phyloP scores from a whole-genome alignment of 2,888 invertebrate species.

The Rhamnusium bicolor region DNA sequence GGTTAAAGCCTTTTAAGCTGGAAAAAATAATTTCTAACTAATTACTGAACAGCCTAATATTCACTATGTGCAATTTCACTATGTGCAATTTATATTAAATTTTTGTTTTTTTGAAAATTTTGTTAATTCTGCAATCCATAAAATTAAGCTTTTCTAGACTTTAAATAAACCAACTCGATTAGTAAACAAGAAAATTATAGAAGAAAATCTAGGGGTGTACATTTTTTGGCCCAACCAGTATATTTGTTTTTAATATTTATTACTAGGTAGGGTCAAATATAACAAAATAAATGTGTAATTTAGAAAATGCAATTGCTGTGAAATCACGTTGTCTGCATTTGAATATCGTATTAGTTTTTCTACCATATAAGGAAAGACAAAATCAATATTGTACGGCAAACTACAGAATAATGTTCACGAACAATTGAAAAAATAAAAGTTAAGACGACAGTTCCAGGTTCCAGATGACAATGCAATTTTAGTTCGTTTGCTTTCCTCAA shows the following conservation, averaged over 20 bases:
- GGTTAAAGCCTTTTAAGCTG: no score
- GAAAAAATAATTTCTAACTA: no score
- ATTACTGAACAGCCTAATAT: no score
- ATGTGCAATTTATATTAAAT: no score
- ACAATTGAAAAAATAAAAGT: neutral
- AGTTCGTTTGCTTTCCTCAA: neutral
- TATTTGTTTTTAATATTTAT: neutral
- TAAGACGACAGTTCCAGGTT: neutral
- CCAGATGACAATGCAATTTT: slow-evolving; percentile 22
- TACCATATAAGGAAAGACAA: neutral
- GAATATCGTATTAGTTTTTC: neutral
- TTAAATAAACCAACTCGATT: no score
- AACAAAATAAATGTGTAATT: neutral
- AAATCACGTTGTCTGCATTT: neutral
- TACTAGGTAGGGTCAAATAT: neutral
- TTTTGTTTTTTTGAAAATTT: no score
- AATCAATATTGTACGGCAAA: neutral
- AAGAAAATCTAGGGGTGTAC: no score
- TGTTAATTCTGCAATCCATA: no score
- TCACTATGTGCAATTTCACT: no score
- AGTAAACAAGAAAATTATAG: no score
- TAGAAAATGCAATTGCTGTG: neutral
- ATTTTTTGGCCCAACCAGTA: no score
- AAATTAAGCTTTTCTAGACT: no score
- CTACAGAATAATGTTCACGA: neutral